Percentiles rank a stretch among this genome's conserved stretches.
phyloP scores from a whole-genome alignment of 92 coral and sea anemone genomes.

The Phenganax marumi region DNA sequence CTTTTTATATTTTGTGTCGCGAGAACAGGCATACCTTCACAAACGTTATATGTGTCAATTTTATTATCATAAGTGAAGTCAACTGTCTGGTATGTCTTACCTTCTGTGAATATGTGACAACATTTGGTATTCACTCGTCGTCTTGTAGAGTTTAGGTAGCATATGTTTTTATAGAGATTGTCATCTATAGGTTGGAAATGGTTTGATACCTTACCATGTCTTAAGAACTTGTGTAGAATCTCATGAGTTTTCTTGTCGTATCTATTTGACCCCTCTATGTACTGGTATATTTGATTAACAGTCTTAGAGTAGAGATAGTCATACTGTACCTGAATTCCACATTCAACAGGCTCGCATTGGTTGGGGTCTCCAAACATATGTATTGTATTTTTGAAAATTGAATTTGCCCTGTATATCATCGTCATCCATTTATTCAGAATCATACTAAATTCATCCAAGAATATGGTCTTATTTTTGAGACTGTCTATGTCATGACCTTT shows the following conservation, averaged over 20 bases:
- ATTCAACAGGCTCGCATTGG: conserved; percentile 58
- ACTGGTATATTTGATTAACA: conserved; percentile 49
- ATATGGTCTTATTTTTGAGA: conserved; percentile 39
- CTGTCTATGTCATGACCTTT: not conserved
- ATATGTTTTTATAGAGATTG: conserved; percentile 34
- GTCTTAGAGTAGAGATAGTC: conserved; percentile 35
- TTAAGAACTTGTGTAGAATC: conserved; percentile 36
- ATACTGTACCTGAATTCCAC: conserved; percentile 32
- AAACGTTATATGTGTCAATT: conserved; percentile 27
- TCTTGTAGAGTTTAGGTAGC: conserved; percentile 45
- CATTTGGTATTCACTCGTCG: conserved; percentile 38
- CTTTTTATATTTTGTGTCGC: conserved; percentile 48
- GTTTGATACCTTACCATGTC: conserved; percentile 26
- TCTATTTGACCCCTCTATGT: conserved; percentile 33
- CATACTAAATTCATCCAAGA: conserved; percentile 55
- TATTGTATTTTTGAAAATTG: not conserved
- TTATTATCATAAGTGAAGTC: conserved; percentile 32
- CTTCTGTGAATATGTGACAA: conserved; percentile 34
- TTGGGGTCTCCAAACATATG: conserved; percentile 57
- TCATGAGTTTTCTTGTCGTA: conserved; percentile 47
- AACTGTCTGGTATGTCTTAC: not conserved
- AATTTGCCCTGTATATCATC: conserved; percentile 24
- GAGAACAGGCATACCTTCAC: conserved; percentile 39
- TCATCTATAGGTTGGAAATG: not conserved
- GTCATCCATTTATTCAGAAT: conserved; percentile 50